A percentile compares a stretch with the other conserved stretches of the same genome.
These are phyloP conservation scores for Cacatua alba DNA, from an alignment of 2,113 vertebrate genomes.

Conservation along the genomic window DNA sequence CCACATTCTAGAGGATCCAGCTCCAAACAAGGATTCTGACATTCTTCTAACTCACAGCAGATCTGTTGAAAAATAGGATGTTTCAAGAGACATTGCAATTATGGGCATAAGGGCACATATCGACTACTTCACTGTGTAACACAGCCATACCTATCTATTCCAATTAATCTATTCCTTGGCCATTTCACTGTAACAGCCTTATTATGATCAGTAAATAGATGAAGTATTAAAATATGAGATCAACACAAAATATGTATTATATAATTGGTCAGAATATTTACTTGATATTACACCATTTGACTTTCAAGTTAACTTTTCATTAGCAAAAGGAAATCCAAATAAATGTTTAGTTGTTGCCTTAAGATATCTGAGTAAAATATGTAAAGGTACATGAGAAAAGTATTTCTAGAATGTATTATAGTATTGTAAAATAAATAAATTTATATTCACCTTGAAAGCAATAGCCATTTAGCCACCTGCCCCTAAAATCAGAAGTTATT, in stretches of 20 bases:
- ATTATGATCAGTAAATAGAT: not conserved
- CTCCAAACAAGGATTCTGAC: conserved; percentile 82
- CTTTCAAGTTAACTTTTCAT: not conserved
- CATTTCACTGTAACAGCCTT: not conserved
- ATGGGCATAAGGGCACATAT: not conserved
- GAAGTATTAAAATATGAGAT: not conserved
- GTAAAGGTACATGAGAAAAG: not conserved
- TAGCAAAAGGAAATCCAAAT: not conserved
- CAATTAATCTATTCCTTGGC: not conserved
- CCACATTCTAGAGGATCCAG: conserved; percentile 79
- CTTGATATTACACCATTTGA: not conserved
- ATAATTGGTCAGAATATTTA: not conserved
- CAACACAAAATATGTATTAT: not conserved
- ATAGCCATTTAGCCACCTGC: not conserved
- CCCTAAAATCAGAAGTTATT: not conserved
- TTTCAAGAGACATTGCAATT: not conserved
- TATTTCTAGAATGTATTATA: not conserved
- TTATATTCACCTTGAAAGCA: not conserved
- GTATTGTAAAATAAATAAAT: not conserved
- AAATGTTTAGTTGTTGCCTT: not conserved
- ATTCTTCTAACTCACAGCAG: conserved; percentile 89
- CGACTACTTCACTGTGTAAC: not conserved
- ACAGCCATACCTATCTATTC: not conserved
- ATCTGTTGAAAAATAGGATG: conserved; percentile 75
- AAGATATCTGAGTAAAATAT: not conserved